phyloP scores from a whole-genome alignment of 2,888 invertebrate genomes.

The Cotesia congregata region DNA sequence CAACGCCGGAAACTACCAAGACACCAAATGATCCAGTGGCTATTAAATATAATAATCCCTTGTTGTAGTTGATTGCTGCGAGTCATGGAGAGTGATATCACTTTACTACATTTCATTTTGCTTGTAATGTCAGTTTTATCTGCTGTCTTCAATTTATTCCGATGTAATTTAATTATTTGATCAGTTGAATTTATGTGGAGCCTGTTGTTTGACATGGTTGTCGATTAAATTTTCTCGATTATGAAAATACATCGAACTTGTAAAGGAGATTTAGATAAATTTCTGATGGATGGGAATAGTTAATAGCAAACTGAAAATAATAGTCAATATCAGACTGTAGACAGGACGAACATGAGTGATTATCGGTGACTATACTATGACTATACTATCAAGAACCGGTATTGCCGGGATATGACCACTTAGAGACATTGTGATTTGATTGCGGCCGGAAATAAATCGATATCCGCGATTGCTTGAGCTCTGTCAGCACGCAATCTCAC shows the following conservation, averaged over 20 bases:
- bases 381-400: slow-evolving; percentile 27
- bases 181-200: too few species aligned
- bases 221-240: too few species aligned
- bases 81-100: not conserved
- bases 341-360: not conserved
- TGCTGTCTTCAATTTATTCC: too few species aligned
- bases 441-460: slow-evolving; percentile 38
- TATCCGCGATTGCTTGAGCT: slow-evolving; percentile 29
- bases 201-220: too few species aligned
- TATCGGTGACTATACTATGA: slow-evolving; percentile 6
- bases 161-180: too few species aligned
- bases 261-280: too few species aligned
- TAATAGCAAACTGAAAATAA: too few species aligned
- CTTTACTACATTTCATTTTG: too few species aligned
- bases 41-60: slow-evolving; percentile 13
- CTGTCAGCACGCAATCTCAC: not conserved
- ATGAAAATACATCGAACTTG: too few species aligned
- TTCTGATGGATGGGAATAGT: too few species aligned
- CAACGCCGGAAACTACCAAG: slow-evolving; percentile 26
- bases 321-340: not conserved
- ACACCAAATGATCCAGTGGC: slow-evolving; percentile 19
- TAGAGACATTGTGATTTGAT: slow-evolving; percentile 37
- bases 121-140: too few species aligned
- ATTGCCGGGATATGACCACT: slow-evolving; percentile 38
- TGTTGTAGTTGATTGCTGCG: too few species aligned